These are phyloP conservation scores for Agriopis marginaria DNA, from an alignment of 2,888 invertebrate species.

Conservation along the genomic window DNA sequence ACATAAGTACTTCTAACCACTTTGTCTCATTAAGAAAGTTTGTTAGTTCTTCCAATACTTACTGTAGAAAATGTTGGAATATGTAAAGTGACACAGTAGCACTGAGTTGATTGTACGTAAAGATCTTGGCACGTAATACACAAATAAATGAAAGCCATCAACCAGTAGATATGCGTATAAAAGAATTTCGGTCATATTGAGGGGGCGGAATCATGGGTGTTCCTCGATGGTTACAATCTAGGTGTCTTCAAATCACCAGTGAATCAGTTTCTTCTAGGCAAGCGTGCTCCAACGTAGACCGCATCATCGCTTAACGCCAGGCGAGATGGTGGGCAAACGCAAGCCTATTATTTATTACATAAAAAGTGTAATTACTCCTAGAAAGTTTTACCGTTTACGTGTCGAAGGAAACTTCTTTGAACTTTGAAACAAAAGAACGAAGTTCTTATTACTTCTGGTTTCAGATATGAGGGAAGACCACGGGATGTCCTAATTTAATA, in stretches of 20 bases:
- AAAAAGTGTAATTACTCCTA: no score
- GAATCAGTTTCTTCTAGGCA: no score
- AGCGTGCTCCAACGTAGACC: no score
- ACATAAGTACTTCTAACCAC: not conserved
- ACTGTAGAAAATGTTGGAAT: not conserved
- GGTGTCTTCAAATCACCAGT: no score
- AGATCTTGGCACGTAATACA: constrained; percentile 56
- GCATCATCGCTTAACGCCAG: no score
- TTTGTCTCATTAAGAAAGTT: constrained; percentile 15
- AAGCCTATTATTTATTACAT: no score
- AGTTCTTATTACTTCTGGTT: not conserved
- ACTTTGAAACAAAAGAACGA: not conserved
- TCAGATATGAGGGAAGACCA: not conserved
- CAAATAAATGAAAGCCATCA: constrained; percentile 63
- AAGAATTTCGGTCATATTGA: constrained; percentile 44
- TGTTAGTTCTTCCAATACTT: not conserved
- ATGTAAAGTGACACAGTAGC: constrained; percentile 48
- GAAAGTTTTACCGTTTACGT: no score
- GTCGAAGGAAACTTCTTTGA: constrained; percentile 2
- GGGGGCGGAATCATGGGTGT: constrained; percentile 40
- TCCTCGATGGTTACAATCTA: no score
- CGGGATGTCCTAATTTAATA: not conserved
- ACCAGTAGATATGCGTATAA: constrained; percentile 59
- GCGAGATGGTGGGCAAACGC: no score
- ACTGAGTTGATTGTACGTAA: constrained; percentile 42